Evolutionary conservation across 2,113 vertebrate genomes (phyloP), one percentile per base, ranked within the genome.

Genomic region (Parus major): DNA sequence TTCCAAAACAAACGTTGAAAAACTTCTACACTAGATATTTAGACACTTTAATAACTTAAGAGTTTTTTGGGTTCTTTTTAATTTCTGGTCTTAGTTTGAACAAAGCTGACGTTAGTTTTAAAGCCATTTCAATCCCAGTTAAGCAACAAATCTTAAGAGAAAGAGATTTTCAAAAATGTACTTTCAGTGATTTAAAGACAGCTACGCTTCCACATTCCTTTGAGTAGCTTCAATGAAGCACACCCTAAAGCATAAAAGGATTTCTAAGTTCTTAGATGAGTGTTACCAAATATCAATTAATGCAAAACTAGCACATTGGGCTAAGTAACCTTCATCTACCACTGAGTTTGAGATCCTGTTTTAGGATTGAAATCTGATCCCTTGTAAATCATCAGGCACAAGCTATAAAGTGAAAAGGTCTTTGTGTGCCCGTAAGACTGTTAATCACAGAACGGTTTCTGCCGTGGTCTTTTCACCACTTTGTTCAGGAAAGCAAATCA

Each of bases 351-450:
- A 53, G 27, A 65, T 46, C 11, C 33, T 86, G 29, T 12, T 0
- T 88, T 53, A 49, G n/a, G 12, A 61, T 3, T 69, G 39, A 55
- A 90, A 84, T 7, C 29, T 47, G 28, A 0, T 33, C 28, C 11
- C 11, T 71, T 68, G 39, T 41, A 78, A 63, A 77, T 68, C 36
- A 50, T 13, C 21, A 57, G 28, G 4, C 28, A 33, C 2, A 39
- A 23, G 13, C 10, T 35, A 23, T 28, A 66, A 70, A 2, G 18
- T 29, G 7, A 23, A 65, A 92, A 44, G 8, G 5, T 68, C 22
- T 71, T 64, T 56, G 6, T 44, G 11, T 10, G 6, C 10, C 23
- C 0, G 0, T 42, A 29, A 13, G 5, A 79, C 21, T 16, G 12
- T 5, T 86, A 57, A 66, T 73, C 21, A n/a, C 39, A 31, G 24